Conservation (phyloP, 2,888 invertebrate genomes). For the Mythimna lalbum region DNA sequence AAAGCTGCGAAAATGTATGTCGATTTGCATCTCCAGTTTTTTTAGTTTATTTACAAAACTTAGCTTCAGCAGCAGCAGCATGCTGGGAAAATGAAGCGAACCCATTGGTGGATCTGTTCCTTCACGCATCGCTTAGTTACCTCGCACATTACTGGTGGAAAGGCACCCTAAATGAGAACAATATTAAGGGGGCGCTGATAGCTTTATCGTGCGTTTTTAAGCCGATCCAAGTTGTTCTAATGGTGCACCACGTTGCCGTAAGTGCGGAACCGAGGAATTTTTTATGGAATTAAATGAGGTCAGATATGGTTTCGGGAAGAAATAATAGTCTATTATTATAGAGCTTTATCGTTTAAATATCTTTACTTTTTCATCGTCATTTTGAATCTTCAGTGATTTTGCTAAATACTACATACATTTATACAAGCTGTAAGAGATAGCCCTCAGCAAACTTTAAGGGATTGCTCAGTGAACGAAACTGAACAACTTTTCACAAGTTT, state of each 20-base stretch:
- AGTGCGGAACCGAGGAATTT: slow-evolving; percentile 28
- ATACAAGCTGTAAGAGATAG: too few species aligned
- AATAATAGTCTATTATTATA: slow-evolving; percentile 40
- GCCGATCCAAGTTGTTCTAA: slow-evolving; percentile 67
- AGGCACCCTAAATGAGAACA: slow-evolving; percentile 69
- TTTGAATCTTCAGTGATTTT: not conserved
- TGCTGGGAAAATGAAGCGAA: not conserved
- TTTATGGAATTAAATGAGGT: slow-evolving; percentile 38
- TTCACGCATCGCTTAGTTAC: not conserved
- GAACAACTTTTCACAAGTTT: too few species aligned
- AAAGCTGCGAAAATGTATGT: too few species aligned
- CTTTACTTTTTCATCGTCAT: not conserved
- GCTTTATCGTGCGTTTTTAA: slow-evolving; percentile 75
- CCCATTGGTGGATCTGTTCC: not conserved
- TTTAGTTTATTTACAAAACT: not conserved
- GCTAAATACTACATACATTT: not conserved
- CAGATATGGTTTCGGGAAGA: slow-evolving; percentile 21
- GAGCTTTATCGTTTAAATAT: slow-evolving; percentile 5
- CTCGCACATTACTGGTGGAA: not conserved
- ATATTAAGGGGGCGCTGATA: slow-evolving; percentile 75
- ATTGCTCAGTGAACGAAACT: too few species aligned
- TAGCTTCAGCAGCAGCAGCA: too few species aligned
- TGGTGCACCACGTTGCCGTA: slow-evolving; percentile 53
- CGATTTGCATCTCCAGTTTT: too few species aligned
- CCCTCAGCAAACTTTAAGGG: too few species aligned